Evolutionary conservation across 2,113 vertebrate genomes (phyloP).

Genomic region (Callopanchax toddi): DNA sequence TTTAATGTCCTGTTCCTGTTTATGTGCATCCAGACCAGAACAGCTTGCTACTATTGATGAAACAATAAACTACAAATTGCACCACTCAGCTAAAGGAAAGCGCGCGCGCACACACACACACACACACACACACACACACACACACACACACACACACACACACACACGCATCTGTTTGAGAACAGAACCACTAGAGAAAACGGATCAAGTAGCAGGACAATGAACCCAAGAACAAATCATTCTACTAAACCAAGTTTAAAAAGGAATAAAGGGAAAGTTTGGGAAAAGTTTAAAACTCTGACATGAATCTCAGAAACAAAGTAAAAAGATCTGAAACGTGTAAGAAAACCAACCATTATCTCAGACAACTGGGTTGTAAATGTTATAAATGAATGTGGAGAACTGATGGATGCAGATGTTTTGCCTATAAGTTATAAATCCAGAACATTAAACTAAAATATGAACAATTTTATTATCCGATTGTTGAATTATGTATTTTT

Average conservation of each 20-base stretch:
- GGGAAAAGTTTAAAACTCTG: not conserved
- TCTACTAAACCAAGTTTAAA: not conserved
- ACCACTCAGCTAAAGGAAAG: no score
- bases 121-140: no score
- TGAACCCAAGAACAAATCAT: not conserved
- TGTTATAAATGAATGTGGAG: not conserved
- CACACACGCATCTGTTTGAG: no score
- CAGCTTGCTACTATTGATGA: not conserved
- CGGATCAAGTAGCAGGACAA: no score
- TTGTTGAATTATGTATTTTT: not conserved
- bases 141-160: no score
- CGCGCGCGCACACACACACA: no score
- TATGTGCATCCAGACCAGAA: no score
- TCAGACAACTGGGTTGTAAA: no score
- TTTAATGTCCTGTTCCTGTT: no score
- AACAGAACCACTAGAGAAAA: conserved; percentile 19
- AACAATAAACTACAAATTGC: not conserved
- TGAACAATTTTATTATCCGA: not conserved
- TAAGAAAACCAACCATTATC: no score
- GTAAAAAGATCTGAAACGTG: no score
- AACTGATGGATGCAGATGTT: not conserved
- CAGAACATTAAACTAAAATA: not conserved
- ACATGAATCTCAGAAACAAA: no score
- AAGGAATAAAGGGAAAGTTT: not conserved
- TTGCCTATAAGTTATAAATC: not conserved